Evolutionary conservation across 2,888 invertebrate species (phyloP), one percentile per base, ranked within the genome.

Genomic region (Physocephala rufipes): DNA sequence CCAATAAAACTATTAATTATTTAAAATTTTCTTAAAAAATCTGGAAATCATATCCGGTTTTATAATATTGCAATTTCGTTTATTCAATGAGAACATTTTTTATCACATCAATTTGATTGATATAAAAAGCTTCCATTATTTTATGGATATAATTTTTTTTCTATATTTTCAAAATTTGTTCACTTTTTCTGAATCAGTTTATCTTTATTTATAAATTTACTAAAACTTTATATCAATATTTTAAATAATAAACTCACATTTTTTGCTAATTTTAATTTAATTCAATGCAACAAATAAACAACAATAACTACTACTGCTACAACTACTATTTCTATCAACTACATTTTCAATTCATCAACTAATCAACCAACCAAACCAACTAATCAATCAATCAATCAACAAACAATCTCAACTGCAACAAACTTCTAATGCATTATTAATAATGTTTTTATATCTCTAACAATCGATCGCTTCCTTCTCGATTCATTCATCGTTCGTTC

Each of bases 381-480:
- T 43, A 9, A 62, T 28, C 19, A 16, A 63, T 43, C 43, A n/a
- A 62, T 63, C 47, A 47, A 21, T 63, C 30, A 68, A 51, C 68
- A 66, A 36, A 21, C 61, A n/a, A 51, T 28, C 58, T 12, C 58
- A 58, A 45, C 67, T 63, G 47, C 63, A 63, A 63, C n/a, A 36
- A 36, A 30, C 59, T 49, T 13, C 49, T 19, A 49, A 15, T 26
- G 55, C 15, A 24, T 58, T 58, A n/a, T 67, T 58, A 36, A 36
- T 9, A 67, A 58, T 15, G 67, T 28, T 24, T 43, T 36, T 24
- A 30, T 55, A 47, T 67, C 36, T 45, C 7, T 24, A 49, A 58
- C 67, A 26, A 55, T 67, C 45, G 16, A 15, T 58, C 24, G 24
- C 43, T n/a, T n/a, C n/a, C n/a, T 15, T 21, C 13, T 55, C 66